Evolutionary conservation across 2,888 invertebrate genomes (phyloP).

Genomic region (Rhingia rostrata): DNA sequence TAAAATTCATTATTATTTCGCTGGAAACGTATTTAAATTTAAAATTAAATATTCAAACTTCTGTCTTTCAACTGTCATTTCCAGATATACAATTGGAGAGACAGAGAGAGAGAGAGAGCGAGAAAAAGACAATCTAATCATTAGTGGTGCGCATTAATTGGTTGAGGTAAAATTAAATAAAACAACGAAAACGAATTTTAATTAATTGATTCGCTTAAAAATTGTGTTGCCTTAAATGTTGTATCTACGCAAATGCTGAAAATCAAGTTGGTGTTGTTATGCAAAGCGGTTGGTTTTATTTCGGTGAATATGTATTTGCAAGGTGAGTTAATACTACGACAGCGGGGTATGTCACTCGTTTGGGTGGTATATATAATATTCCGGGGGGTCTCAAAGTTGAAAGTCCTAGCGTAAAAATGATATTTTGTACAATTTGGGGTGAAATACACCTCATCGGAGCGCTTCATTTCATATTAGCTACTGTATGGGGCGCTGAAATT

Average conservation of each 20-base stretch:
- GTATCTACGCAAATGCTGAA: slow-evolving; percentile 24
- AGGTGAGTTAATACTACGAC: neutral
- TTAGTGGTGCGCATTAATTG: slow-evolving; percentile 70
- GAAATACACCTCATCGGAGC: too few species aligned
- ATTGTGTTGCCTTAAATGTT: neutral
- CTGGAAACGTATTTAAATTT: slow-evolving; percentile 54
- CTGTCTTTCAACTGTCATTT: neutral
- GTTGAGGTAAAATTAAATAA: slow-evolving; percentile 52
- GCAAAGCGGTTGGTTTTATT: slow-evolving; percentile 2
- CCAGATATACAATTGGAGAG: neutral
- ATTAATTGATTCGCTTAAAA: slow-evolving; percentile 53
- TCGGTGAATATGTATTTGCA: neutral
- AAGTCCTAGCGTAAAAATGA: too few species aligned
- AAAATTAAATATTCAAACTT: slow-evolving; percentile 29
- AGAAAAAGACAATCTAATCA: slow-evolving; percentile 50
- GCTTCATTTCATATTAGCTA: too few species aligned
- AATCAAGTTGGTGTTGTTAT: slow-evolving; percentile 5
- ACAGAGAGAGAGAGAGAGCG: slow-evolving; percentile 7
- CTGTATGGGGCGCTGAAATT: too few species aligned
- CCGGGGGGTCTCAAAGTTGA: too few species aligned
- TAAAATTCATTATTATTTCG: slow-evolving; percentile 26
- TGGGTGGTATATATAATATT: too few species aligned
- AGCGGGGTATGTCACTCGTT: too few species aligned
- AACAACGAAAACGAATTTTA: slow-evolving; percentile 68
- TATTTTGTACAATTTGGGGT: too few species aligned